Conservation (phyloP, 64 coral and sea anemone species). For the Actinia equina region DNA sequence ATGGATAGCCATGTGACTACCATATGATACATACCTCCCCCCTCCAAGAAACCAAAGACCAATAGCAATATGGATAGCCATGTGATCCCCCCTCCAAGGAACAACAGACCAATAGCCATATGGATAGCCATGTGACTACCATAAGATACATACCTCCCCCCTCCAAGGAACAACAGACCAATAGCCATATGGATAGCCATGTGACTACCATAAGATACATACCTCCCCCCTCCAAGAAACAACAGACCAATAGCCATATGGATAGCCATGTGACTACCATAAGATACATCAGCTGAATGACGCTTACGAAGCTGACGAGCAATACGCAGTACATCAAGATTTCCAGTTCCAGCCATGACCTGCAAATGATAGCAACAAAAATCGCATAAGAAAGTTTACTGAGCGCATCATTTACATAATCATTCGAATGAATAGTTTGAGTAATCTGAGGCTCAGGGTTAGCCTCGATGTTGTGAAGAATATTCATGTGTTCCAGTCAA, state of each 20-base stretch:
- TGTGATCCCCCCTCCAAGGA: too few relatives aligned
- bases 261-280: conserved; percentile 97
- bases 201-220: conserved; percentile 84
- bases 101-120: too few relatives aligned
- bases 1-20: conserved; percentile 26
- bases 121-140: too few relatives aligned
- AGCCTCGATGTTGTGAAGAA: too few relatives aligned
- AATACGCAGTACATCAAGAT: conserved; percentile 87
- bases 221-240: conserved; percentile 91
- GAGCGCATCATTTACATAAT: too few relatives aligned
- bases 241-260: conserved; percentile 94
- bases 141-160: conserved; percentile 95
- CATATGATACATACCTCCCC: not conserved
- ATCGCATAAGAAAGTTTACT: too few relatives aligned
- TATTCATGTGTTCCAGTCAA: too few relatives aligned
- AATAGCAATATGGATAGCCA: too few relatives aligned
- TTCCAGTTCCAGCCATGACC: conserved; percentile 98
- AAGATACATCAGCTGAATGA: conserved; percentile 73
- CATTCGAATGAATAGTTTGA: too few relatives aligned
- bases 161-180: conserved; percentile 83
- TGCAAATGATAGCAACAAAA: not conserved
- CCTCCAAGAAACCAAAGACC: too few relatives aligned
- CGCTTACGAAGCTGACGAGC: conserved; percentile 87
- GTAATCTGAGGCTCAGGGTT: too few relatives aligned
- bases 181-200: too few relatives aligned